phyloP scores from a whole-genome alignment of 2,113 vertebrate species.

The Erythrocercus mccallii region DNA sequence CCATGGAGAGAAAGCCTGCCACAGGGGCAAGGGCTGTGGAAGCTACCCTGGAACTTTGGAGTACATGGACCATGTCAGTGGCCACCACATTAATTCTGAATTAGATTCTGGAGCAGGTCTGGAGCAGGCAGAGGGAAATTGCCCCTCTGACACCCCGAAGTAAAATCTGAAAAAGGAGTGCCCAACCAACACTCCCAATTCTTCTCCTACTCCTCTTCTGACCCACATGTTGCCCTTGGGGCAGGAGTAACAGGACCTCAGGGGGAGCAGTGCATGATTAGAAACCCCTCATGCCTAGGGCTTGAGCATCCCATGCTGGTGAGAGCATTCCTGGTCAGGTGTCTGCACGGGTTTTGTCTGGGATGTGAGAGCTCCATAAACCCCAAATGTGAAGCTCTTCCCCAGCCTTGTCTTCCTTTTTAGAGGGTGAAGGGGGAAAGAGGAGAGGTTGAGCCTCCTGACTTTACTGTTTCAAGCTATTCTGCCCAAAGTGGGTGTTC shows the following conservation, averaged over 20 bases:
- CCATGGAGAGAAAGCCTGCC: neutral
- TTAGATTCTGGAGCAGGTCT: neutral
- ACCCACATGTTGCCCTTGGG: neutral
- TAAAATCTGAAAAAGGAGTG: neutral
- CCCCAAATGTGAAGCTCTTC: neutral
- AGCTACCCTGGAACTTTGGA: neutral
- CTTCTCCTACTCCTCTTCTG: neutral
- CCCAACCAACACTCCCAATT: neutral
- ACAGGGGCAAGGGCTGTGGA: fast-evolving
- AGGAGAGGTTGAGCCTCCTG: neutral
- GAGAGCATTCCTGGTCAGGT: neutral
- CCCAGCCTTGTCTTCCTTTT: neutral
- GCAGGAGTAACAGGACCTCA: neutral
- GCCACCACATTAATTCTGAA: fast-evolving
- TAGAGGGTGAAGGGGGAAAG: neutral
- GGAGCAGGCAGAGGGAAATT: neutral
- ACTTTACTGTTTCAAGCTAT: neutral
- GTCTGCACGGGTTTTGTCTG: neutral
- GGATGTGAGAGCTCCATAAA: neutral
- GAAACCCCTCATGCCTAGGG: fast-evolving
- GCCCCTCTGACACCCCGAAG: fast-evolving
- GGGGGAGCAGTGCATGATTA: fast-evolving
- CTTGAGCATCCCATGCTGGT: neutral
- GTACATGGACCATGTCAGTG: fast-evolving
- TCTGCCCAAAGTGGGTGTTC: neutral